phyloP scores from a whole-genome alignment of 2,797 vertebrate genomes.

The Corythornis leucogaster region DNA sequence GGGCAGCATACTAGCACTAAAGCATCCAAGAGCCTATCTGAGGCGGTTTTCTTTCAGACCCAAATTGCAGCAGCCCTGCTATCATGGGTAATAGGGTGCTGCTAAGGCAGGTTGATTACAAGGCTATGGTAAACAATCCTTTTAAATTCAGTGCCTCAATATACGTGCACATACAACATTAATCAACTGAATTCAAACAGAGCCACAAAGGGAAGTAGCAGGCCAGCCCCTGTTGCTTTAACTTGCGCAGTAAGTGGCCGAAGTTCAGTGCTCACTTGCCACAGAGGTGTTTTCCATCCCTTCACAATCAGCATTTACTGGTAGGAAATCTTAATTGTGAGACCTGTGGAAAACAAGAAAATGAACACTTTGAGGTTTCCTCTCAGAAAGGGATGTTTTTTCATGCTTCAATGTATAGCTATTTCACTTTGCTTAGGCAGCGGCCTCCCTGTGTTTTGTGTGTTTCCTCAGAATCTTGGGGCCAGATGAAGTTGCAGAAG shows the following conservation, averaged over 20 bases:
- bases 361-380: not conserved
- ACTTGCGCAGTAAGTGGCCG: constrained; percentile 69
- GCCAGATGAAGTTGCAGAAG: not conserved
- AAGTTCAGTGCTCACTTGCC: constrained; percentile 60
- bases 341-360: not conserved
- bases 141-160: constrained; percentile 73
- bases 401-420: not conserved
- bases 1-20: constrained; percentile 80
- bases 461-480: not conserved
- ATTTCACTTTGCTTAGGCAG: not conserved
- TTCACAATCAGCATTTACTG: constrained; percentile 9
- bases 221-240: constrained; percentile 50
- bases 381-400: not conserved
- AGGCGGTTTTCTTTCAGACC: constrained; percentile 78
- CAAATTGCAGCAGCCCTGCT: constrained; percentile 86
- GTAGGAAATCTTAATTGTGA: constrained; percentile 44
- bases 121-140: constrained; percentile 88
- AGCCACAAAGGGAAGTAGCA: constrained; percentile 50
- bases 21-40: constrained; percentile 77
- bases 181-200: constrained; percentile 83
- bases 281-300: constrained; percentile 41
- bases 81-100: constrained; percentile 87
- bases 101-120: constrained; percentile 87
- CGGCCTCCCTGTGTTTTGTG: not conserved
- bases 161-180: constrained; percentile 78